Evolutionary conservation across 1,140 invertebrate genomes (phyloP).

Genomic region (Tenebrio molitor): DNA sequence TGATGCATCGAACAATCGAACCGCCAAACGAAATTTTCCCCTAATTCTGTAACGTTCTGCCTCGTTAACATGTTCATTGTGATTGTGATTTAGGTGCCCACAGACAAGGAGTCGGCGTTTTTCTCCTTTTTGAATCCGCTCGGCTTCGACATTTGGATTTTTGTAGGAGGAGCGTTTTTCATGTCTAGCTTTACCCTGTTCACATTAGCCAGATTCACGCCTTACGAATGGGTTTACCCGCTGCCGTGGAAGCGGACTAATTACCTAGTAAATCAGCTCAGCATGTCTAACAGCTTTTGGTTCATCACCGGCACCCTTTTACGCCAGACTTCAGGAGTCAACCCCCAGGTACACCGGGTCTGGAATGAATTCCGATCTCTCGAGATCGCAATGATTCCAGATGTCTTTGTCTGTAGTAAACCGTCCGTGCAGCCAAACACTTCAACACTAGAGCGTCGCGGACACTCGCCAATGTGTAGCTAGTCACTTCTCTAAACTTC

Average conservation of each 20-base stretch:
- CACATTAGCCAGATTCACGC: slow-evolving; percentile 94
- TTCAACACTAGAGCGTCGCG: slow-evolving; percentile 21
- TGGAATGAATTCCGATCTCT: too few relatives aligned
- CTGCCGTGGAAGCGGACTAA: slow-evolving; percentile 86
- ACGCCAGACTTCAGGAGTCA: slow-evolving; percentile 89
- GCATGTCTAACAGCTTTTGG: slow-evolving; percentile 92
- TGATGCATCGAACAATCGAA: too few relatives aligned
- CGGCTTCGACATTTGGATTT: slow-evolving; percentile 95
- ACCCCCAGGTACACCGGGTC: slow-evolving; percentile 85
- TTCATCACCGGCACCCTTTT: slow-evolving; percentile 95
- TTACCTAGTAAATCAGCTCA: slow-evolving; percentile 93
- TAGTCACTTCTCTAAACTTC: neutral
- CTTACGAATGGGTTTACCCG: slow-evolving; percentile 95
- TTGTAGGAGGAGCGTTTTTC: slow-evolving; percentile 92
- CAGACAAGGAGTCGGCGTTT: slow-evolving; percentile 88
- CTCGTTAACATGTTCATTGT: too few relatives aligned
- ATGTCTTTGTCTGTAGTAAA: too few relatives aligned
- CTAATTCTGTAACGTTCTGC: too few relatives aligned
- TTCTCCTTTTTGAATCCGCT: slow-evolving; percentile 97
- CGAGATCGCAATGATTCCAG: too few relatives aligned
- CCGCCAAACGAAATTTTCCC: too few relatives aligned
- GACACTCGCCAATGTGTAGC: neutral
- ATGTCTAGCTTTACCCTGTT: slow-evolving; percentile 94
- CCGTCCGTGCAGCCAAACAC: neutral
- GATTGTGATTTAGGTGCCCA: slow-evolving; percentile 79